Conservation (phyloP, 2,888 invertebrate genomes). For the Lapara coniferarum region DNA sequence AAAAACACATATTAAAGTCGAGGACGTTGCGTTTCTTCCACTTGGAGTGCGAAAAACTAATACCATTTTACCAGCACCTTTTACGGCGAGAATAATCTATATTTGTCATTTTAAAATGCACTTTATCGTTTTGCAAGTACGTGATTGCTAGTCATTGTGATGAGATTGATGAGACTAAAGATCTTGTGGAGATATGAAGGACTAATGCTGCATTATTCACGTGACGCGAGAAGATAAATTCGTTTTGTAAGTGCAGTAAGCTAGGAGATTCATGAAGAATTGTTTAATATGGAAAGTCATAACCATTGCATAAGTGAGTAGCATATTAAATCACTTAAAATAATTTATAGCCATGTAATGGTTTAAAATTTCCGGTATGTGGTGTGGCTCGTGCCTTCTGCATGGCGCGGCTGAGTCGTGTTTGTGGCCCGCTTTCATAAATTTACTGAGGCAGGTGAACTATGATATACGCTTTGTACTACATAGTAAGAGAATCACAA, state of each 20-base stretch:
- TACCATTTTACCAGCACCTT: not conserved
- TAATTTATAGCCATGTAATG: not conserved
- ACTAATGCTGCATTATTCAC: not conserved
- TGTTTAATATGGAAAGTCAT: not conserved
- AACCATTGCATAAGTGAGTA: not conserved
- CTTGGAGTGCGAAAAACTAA: not conserved
- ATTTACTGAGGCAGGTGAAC: slow-evolving; percentile 47
- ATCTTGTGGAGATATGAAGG: not conserved
- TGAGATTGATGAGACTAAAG: not conserved
- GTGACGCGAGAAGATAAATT: not conserved
- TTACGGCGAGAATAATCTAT: not conserved
- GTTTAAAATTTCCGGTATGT: not conserved
- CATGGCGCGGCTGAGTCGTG: slow-evolving; percentile 24
- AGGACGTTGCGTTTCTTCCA: not conserved
- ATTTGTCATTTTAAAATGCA: not conserved
- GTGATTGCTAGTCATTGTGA: not conserved
- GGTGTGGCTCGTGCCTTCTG: slow-evolving; percentile 27
- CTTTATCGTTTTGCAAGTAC: not conserved
- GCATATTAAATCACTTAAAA: not conserved
- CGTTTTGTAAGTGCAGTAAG: not conserved
- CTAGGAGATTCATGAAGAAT: not conserved
- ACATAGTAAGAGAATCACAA: slow-evolving; percentile 31
- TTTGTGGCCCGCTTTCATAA: slow-evolving; percentile 34
- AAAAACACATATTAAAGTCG: slow-evolving; percentile 1
- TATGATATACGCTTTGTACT: slow-evolving; percentile 27